These are phyloP conservation scores for Epizoanthus rinbou DNA, from an alignment of 92 coral and sea anemone genomes.

Conservation along the genomic window DNA sequence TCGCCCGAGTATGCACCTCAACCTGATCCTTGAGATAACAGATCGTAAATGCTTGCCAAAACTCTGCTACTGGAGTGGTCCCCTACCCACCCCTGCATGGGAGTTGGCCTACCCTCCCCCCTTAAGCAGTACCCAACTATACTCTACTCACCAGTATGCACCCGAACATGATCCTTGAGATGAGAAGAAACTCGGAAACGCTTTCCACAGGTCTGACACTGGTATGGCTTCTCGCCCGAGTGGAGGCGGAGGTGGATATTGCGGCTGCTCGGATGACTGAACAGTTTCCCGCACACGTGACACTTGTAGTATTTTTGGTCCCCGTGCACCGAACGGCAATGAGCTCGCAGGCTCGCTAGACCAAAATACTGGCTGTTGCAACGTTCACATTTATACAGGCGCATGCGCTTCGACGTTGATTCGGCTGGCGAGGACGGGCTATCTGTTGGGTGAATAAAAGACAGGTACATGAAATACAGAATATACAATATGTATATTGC, in stretches of 20 bases:
- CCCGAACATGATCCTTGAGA: constrained; percentile 92
- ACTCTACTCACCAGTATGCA: constrained; percentile 81
- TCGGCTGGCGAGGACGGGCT: constrained; percentile 8
- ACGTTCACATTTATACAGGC: constrained; percentile 80
- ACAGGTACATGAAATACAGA: no score
- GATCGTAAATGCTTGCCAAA: no score
- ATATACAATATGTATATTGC: no score
- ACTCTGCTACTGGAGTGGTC: no score
- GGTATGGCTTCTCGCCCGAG: constrained; percentile 95
- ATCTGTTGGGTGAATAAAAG: constrained; percentile 4
- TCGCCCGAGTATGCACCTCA: no score
- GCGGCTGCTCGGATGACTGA: constrained; percentile 95
- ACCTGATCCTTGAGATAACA: no score
- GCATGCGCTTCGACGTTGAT: constrained; percentile 59
- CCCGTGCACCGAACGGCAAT: constrained; percentile 80
- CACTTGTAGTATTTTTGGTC: constrained; percentile 96
- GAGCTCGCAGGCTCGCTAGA: constrained; percentile 80
- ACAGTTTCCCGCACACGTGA: constrained; percentile 87
- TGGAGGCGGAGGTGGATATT: constrained; percentile 93
- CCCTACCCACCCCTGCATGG: no score
- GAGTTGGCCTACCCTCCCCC: not conserved
- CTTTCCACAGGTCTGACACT: constrained; percentile 91
- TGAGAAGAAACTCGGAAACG: constrained; percentile 96
- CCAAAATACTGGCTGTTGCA: constrained; percentile 78
- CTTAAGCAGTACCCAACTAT: not conserved